A percentile compares a stretch with the other conserved stretches of the same genome.
Conservation (phyloP, 2,113 vertebrate species). For the Coryphaenoides rupestris region DNA sequence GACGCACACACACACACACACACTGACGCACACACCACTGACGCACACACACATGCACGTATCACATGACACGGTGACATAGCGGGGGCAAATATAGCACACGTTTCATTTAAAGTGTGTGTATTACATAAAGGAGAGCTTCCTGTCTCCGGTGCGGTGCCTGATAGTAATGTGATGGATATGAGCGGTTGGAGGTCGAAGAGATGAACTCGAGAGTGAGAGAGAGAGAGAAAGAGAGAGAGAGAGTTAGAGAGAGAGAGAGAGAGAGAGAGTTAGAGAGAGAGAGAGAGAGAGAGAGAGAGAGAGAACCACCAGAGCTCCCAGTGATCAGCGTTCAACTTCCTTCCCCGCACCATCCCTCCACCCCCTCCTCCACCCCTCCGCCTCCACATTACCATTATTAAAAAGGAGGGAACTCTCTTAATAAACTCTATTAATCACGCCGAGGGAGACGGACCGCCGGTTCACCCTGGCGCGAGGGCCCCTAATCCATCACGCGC, state of each 20-base stretch:
- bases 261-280: constrained; percentile 27
- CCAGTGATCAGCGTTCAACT: constrained; percentile 59
- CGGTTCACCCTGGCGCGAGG: constrained; percentile 64
- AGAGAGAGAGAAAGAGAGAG: constrained; percentile 51
- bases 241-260: constrained; percentile 29
- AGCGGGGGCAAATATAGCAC: neutral
- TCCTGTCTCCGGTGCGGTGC: constrained; percentile 33
- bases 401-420: constrained; percentile 73
- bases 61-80: too few species aligned
- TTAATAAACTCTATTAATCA: constrained; percentile 84
- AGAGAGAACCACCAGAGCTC: neutral
- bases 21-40: constrained; percentile 36
- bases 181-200: constrained; percentile 41
- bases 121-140: constrained; percentile 39
- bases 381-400: constrained; percentile 74
- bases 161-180: constrained; percentile 62
- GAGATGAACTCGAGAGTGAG: constrained; percentile 50
- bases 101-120: neutral
- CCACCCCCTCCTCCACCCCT: constrained; percentile 12
- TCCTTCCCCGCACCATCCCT: constrained; percentile 24
- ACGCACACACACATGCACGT: constrained; percentile 26
- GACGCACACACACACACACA: neutral
- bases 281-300: constrained; percentile 45
- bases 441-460: constrained; percentile 69
- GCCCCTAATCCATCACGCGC: constrained; percentile 75